These are phyloP conservation scores for Papilio dardanus DNA, from an alignment of 1,140 invertebrate genomes.

Conservation along the genomic window DNA sequence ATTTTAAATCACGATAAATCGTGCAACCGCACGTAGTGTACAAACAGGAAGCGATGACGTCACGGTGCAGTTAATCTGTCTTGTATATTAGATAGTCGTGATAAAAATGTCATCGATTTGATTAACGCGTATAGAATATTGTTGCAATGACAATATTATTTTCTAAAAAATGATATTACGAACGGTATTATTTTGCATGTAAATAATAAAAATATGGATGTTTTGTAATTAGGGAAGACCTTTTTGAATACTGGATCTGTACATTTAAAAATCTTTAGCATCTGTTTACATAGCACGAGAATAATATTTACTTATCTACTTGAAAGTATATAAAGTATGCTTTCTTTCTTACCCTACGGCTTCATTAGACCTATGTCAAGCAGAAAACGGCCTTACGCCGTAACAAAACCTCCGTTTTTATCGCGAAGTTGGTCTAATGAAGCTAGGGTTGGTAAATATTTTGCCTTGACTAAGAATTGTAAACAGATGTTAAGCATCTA, in stretches of 20 bases:
- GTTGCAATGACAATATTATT: neutral
- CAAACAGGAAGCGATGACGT: conserved; percentile 5
- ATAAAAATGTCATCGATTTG: neutral
- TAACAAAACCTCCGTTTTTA: too few species aligned
- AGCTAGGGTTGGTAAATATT: neutral
- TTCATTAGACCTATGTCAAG: too few species aligned
- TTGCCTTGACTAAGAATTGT: neutral
- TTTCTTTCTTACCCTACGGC: too few species aligned
- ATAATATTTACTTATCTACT: too few species aligned
- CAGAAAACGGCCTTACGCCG: too few species aligned
- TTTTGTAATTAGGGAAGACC: too few species aligned
- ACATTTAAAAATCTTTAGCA: too few species aligned
- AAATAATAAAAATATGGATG: neutral
- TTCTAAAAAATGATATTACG: neutral
- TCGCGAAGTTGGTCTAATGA: neutral
- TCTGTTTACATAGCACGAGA: too few species aligned
- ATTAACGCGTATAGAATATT: neutral
- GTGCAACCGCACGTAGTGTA: neutral
- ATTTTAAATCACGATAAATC: conserved; percentile 8
- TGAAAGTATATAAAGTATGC: too few species aligned
- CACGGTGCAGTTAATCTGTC: neutral
- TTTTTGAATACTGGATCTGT: too few species aligned
- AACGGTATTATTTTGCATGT: neutral
- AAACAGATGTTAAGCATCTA: neutral
- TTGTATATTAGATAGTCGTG: neutral